Evolutionary conservation across 2,797 vertebrate genomes (phyloP), one percentile per base, ranked within the genome.

Genomic region (Leptoclinus maculatus): DNA sequence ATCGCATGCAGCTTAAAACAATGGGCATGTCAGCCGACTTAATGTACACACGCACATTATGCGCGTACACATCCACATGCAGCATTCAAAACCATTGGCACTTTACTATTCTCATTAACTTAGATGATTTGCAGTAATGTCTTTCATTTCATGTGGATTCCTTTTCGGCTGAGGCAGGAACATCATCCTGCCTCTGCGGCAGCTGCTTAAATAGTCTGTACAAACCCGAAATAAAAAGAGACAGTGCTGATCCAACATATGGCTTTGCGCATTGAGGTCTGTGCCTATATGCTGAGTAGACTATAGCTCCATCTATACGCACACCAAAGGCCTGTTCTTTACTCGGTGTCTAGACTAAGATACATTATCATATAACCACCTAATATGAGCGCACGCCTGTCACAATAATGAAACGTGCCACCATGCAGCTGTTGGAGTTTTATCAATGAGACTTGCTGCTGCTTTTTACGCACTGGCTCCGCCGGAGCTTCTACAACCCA

Each of bases 391-490:
- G 66, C 66, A 39, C 3, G 75, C 57, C 77, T 51, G 66, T 75
- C 75, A 82, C 43, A 70, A 60, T 41, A 71, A 66, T 25, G 38
- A 85, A 81, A 71, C 81, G 53, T 75, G 77, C 76, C 84, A 72
- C 76, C 65, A 2, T 66, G 85, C 87, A 84, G 82, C 87, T 84
- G 81, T 76, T 66, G 70, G 75, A 79, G 38, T 89, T 92, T 89
- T 83, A 90, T 93, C 89, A 93, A 91, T 92, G 91, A 87, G 86
- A 83, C 88, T 27, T 12, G 74, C 76, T 63, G 87, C 79, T 82
- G 79, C 59, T 70, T 84, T 91, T 93, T 92, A 91, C 92, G 91
- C 93, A 82, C 88, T n/a, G 74, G 45, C 65, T 72, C 66, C 5
- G 5, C 38, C 38, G 17, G 65, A 64, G 79, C 80, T 51, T 45